Conservation (phyloP, 2,113 vertebrate genomes). For the Arizona elegans region DNA sequence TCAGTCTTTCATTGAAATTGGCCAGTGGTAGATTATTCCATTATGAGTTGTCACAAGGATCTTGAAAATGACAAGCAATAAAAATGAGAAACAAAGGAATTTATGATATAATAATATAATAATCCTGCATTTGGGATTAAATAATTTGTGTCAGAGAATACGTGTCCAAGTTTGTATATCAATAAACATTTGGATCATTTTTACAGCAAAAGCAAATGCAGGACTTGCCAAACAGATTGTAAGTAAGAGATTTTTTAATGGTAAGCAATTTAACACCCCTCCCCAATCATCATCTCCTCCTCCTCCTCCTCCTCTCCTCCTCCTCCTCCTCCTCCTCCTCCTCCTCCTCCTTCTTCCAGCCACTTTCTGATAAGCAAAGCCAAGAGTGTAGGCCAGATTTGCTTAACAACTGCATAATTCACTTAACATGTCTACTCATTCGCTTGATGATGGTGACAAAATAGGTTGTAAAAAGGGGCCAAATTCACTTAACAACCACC, state of each 20-base stretch:
- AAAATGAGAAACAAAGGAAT: constrained; percentile 21
- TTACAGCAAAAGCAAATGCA: not conserved
- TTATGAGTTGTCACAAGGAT: not conserved
- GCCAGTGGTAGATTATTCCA: not conserved
- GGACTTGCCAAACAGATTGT: not conserved
- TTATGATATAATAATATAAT: not conserved
- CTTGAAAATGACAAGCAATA: constrained; percentile 26
- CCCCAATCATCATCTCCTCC: not conserved
- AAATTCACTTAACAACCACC: not conserved
- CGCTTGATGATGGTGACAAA: not conserved
- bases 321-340: not conserved
- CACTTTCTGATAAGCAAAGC: not conserved
- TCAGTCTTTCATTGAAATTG: not conserved
- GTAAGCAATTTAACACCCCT: not conserved
- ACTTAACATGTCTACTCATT: not conserved
- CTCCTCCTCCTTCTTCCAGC: not conserved
- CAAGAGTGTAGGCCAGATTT: not conserved
- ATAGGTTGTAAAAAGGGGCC: not conserved
- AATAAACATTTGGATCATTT: not conserved
- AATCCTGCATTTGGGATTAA: not conserved
- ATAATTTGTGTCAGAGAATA: not conserved
- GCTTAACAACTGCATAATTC: not conserved
- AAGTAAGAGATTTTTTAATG: not conserved
- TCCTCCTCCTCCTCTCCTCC: no score
- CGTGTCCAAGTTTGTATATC: not conserved